phyloP scores from a whole-genome alignment of 2,113 vertebrate species.

The Indicator indicator region DNA sequence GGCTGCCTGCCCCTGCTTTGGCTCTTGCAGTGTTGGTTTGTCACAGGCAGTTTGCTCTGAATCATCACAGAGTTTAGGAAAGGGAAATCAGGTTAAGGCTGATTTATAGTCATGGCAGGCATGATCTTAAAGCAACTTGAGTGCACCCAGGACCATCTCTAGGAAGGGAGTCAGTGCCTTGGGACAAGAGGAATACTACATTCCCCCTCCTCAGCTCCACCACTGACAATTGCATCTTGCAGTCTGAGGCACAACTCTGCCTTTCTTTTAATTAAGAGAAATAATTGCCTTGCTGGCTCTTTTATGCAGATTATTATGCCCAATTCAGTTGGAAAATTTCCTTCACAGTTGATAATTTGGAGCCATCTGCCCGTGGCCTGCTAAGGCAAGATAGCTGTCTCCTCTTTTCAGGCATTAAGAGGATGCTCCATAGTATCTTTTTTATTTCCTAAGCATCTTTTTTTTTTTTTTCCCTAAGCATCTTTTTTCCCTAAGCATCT shows the following conservation, averaged over 20 bases:
- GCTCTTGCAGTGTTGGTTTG: rapidly evolving
- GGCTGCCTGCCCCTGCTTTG: neutral
- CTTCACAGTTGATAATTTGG: neutral
- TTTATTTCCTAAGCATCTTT: neutral
- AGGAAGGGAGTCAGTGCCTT: neutral
- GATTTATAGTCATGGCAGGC: neutral
- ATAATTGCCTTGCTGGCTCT: neutral
- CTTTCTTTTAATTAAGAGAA: neutral
- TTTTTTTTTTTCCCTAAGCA: no score
- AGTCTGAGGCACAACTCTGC: neutral
- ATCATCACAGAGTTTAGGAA: neutral
- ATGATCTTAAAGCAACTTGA: neutral
- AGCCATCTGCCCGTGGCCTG: constrained; percentile 16
- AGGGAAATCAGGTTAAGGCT: neutral
- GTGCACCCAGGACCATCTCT: neutral
- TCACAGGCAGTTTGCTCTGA: neutral
- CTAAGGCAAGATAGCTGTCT: neutral
- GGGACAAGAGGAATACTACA: neutral
- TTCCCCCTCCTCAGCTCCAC: neutral
- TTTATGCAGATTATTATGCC: neutral
- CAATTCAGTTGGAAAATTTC: neutral
- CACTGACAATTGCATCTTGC: neutral
- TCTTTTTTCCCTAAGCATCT: no score
- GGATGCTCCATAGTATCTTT: neutral
- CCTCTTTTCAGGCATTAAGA: neutral